Conservation (phyloP, 2,888 invertebrate species). For the Drosophila dives region DNA sequence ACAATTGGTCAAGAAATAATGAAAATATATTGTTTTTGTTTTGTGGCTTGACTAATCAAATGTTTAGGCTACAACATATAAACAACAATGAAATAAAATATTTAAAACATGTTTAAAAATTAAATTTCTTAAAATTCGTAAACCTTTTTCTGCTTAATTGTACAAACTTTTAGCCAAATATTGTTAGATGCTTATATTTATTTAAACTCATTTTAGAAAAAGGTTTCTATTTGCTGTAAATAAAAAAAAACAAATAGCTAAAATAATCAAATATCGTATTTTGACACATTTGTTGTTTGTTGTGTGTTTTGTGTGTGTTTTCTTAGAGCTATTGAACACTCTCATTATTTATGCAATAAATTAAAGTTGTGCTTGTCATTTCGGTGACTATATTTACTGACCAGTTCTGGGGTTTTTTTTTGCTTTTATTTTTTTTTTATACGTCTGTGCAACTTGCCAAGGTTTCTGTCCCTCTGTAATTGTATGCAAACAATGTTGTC, state of each 20-base stretch:
- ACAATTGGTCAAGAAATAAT: background rate
- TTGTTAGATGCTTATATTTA: background rate
- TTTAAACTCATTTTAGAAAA: background rate
- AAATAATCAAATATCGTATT: background rate
- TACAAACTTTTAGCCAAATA: background rate
- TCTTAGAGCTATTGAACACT: conserved; percentile 11
- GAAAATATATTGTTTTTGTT: too few relatives aligned
- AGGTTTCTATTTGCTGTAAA: too few relatives aligned
- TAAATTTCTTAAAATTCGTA: background rate
- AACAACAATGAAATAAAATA: background rate
- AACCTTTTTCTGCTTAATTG: background rate
- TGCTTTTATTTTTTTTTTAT: background rate
- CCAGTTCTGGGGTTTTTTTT: background rate
- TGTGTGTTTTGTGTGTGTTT: background rate
- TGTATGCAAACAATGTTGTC: conserved; percentile 78
- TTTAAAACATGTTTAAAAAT: background rate
- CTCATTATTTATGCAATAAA: conserved; percentile 19
- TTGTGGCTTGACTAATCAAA: background rate
- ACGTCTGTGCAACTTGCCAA: conserved; percentile 12
- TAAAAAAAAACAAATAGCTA: background rate
- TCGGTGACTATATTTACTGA: conserved; percentile 7
- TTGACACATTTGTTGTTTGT: background rate
- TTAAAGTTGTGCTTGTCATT: conserved; percentile 16
- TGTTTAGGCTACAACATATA: background rate
- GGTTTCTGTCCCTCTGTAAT: conserved; percentile 53